Conservation (phyloP, 53 echinoderm and acorn worm genomes). For the Glandiceps talaboti region DNA sequence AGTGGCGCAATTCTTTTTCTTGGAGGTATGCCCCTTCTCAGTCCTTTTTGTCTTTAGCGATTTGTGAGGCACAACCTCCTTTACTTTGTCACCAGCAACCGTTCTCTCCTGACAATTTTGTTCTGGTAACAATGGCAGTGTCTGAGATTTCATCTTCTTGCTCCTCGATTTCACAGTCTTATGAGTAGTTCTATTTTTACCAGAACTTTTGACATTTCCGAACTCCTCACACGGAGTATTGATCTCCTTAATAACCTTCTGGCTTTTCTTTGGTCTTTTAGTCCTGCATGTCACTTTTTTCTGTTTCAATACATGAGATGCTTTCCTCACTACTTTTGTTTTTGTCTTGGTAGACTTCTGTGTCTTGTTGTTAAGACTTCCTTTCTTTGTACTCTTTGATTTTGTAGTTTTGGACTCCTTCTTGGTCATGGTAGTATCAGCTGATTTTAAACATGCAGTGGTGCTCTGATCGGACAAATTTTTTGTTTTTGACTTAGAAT, state of each 20-base stretch:
- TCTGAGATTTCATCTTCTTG: background rate
- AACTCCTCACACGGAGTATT: background rate
- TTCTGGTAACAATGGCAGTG: background rate
- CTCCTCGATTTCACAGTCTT: background rate
- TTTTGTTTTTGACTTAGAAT: background rate
- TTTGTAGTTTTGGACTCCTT: slow-evolving; percentile 16
- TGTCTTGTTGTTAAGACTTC: slow-evolving; percentile 7
- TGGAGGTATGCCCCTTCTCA: background rate
- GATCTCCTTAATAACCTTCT: background rate
- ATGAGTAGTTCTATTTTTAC: background rate
- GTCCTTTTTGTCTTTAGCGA: background rate
- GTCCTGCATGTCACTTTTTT: background rate
- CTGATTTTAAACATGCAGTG: too few relatives aligned
- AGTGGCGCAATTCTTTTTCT: background rate
- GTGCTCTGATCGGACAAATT: background rate
- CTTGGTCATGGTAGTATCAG: background rate
- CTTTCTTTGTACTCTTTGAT: slow-evolving; percentile 11
- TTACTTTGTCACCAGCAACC: background rate
- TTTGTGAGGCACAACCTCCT: background rate
- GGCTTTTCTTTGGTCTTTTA: background rate
- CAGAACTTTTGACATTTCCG: background rate
- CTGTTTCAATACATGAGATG: background rate
- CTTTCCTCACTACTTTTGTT: background rate
- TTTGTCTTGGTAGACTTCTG: background rate
- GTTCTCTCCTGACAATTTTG: background rate